phyloP scores from a whole-genome alignment of 2,113 vertebrate species.

The Lanius ludovicianus region DNA sequence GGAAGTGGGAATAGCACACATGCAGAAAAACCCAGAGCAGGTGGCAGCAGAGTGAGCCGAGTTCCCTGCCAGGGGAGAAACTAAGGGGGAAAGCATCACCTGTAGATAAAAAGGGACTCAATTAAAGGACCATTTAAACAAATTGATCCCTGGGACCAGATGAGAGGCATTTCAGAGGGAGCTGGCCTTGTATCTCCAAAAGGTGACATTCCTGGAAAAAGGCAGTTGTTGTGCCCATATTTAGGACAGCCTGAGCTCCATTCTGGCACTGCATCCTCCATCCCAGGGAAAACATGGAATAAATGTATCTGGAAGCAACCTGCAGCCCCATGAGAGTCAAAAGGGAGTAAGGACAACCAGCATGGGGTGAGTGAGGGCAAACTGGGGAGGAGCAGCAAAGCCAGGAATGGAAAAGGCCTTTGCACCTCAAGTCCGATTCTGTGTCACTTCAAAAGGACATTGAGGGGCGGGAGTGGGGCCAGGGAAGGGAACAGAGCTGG shows the following conservation, averaged over 20 bases:
- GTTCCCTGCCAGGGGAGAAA: background rate
- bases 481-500: background rate
- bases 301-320: background rate
- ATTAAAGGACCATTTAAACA: background rate
- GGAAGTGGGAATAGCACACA: background rate
- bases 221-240: accelerated
- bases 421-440: background rate
- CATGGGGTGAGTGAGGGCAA: background rate
- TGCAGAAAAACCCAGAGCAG: background rate
- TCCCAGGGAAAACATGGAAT: background rate
- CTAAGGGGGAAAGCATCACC: background rate
- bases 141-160: background rate
- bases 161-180: background rate
- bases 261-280: background rate
- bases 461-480: background rate
- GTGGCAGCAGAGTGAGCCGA: background rate
- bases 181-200: background rate
- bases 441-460: background rate
- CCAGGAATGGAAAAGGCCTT: background rate
- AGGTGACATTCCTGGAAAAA: background rate
- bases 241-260: background rate
- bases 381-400: background rate
- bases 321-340: background rate
- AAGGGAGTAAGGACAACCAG: background rate
- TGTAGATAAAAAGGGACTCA: background rate